These are phyloP conservation scores for Parus major DNA, from an alignment of 2,113 vertebrate genomes.

Conservation along the genomic window DNA sequence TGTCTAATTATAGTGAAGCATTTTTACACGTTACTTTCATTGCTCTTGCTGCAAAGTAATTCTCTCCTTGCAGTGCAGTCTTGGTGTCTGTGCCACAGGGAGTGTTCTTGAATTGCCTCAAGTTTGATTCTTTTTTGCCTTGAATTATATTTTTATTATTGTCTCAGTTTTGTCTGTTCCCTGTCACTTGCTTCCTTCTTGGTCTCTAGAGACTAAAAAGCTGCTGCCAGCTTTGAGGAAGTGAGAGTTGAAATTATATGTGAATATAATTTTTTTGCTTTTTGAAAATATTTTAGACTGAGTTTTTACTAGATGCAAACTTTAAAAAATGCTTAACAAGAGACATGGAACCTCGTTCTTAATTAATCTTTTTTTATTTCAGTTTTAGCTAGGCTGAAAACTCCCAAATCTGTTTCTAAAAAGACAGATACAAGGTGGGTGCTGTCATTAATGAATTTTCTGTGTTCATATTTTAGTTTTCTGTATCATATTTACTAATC, in stretches of 20 bases:
- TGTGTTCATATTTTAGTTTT: not conserved
- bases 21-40: accelerated
- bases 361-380: slow-evolving; percentile 10
- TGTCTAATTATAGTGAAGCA: accelerated
- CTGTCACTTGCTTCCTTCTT: not conserved
- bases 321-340: not conserved
- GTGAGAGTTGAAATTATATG: not conserved
- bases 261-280: not conserved
- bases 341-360: not conserved
- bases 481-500: not conserved
- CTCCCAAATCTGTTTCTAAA: not conserved
- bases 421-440: slow-evolving; percentile 13
- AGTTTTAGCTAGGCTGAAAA: slow-evolving; percentile 57
- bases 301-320: not conserved
- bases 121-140: not conserved
- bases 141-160: not conserved
- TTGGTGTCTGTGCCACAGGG: not conserved
- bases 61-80: not conserved
- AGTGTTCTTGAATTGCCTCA: not conserved
- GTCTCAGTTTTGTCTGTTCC: not conserved
- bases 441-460: not conserved
- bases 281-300: not conserved
- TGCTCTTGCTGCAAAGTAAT: not conserved
- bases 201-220: not conserved
- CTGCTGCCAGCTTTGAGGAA: not conserved